Conservation (phyloP, 2,113 vertebrate genomes). For the human region GRCh38 chr6:9200001-9200500, state of each 20-base stretch:
- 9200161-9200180: conserved; percentile 80
- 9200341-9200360: conserved; percentile 88
- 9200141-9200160: conserved; percentile 78
- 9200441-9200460: conserved; percentile 78
- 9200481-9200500: conserved; percentile 84
- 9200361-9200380: conserved; percentile 87
- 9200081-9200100: conserved; percentile 46
- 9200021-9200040: neutral
- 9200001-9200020: neutral
- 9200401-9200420: conserved; percentile 73
- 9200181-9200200: conserved; percentile 83
- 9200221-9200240: conserved; percentile 85
- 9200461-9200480: conserved; percentile 82
- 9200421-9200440: neutral
- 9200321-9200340: conserved; percentile 84
- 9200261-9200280: conserved; percentile 81
- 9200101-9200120: conserved; percentile 40
- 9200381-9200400: conserved; percentile 87
- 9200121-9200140: conserved; percentile 77
- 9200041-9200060: fast-evolving
- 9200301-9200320: conserved; percentile 85
- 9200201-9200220: conserved; percentile 78
- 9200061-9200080: neutral
- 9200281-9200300: conserved; percentile 77
- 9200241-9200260: conserved; percentile 80